These are phyloP conservation scores for Varanus salvator DNA, from an alignment of 2,113 vertebrate species.

Conservation along the genomic window DNA sequence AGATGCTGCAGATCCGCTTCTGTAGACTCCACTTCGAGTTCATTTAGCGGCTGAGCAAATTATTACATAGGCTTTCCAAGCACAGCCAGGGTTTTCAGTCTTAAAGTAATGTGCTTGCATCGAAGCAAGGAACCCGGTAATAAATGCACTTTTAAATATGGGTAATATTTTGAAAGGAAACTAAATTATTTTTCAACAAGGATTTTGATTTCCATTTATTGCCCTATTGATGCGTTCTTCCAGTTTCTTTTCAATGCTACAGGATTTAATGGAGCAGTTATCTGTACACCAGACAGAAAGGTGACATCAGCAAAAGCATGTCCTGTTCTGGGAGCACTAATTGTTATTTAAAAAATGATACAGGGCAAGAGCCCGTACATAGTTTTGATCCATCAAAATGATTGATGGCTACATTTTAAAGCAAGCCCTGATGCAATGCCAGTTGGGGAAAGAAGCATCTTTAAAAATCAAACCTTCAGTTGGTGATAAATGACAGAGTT, in stretches of 20 bases:
- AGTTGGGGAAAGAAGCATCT: conserved; percentile 32
- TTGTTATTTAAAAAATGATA: not conserved
- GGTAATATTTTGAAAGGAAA: not conserved
- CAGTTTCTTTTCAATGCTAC: not conserved
- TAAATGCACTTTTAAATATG: not conserved
- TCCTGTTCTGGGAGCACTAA: not conserved
- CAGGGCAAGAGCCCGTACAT: not conserved
- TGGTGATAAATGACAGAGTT: conserved; percentile 37
- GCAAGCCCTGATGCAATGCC: not conserved
- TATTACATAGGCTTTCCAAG: not conserved
- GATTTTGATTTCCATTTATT: not conserved
- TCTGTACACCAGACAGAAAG: not conserved
- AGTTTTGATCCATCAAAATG: conserved; percentile 37
- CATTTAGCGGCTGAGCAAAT: no score
- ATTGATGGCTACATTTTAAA: conserved; percentile 35
- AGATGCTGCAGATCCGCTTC: no score
- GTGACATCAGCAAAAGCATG: rapidly evolving
- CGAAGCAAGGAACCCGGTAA: not conserved
- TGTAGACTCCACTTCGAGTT: no score
- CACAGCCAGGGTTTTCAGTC: no score
- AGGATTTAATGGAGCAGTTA: not conserved
- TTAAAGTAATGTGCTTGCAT: not conserved
- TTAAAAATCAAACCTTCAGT: conserved; percentile 24
- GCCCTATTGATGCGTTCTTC: not conserved
- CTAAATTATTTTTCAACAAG: not conserved